phyloP scores from a whole-genome alignment of 2,888 invertebrate genomes.

The Mythimna vitellina region DNA sequence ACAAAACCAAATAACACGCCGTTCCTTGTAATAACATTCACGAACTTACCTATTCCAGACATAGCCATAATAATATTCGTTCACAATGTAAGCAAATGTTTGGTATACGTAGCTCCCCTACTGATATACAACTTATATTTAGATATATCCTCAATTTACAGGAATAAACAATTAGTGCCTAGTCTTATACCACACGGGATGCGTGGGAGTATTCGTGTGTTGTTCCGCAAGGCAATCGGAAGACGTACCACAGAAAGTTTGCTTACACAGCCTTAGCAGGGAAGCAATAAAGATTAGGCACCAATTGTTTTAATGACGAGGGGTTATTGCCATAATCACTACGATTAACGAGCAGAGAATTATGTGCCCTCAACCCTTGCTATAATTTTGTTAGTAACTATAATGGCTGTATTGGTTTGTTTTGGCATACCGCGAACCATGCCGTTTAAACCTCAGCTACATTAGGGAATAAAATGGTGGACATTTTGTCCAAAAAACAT shows the following conservation, averaged over 20 bases:
- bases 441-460: background rate
- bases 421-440: constrained; percentile 2
- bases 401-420: constrained; percentile 6
- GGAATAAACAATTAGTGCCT: constrained; percentile 38
- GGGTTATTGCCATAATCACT: constrained; percentile 4
- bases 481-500: no score
- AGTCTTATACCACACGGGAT: constrained; percentile 7
- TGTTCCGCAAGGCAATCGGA: constrained; percentile 17
- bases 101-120: background rate
- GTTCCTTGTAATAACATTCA: background rate
- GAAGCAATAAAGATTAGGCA: constrained; percentile 21
- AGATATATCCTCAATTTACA: constrained; percentile 14
- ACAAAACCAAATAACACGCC: no score
- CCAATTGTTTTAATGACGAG: constrained; percentile 21
- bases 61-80: background rate
- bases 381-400: constrained; percentile 9
- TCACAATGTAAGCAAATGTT: background rate
- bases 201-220: constrained; percentile 15
- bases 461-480: no score
- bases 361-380: constrained; percentile 4
- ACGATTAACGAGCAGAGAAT: constrained; percentile 22
- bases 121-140: background rate
- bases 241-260: background rate
- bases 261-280: background rate
- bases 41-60: background rate